Evolutionary conservation across 2,113 vertebrate species (phyloP), one percentile per base, ranked within the genome.

Genomic region (Tragelaphus buxtoni): DNA sequence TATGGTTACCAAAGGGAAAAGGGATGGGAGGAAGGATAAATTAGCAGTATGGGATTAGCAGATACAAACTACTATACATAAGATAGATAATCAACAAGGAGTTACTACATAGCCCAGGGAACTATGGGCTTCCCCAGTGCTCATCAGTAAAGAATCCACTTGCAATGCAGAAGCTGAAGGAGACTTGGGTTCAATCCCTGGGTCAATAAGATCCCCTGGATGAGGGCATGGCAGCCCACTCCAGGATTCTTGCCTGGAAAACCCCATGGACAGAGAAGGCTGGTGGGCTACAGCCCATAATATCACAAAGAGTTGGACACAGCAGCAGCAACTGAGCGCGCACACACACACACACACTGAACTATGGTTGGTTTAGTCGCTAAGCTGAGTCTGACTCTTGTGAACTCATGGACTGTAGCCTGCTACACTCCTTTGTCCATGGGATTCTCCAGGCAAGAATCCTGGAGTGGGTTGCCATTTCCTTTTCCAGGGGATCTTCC

Each of bases 321-420:
- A 24, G 12, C 1, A 11, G 18, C n/a, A 69, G n/a, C 65, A 69
- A 69, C 9, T 69, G 65, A 69, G 65, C 9, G 0, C 4, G 0
- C 0, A 10, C 63, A 69, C 18, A 39, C n/a, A 39, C n/a, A 69
- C 9, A 11, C 11, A 6, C n/a, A 3, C 1, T 1, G 17, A 69
- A 69, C 63, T 69, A 5, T 35, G 63, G n/a, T 69, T 69, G 18
- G 65, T 69, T 22, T 22, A 39, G n/a, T 39, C 2, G 0, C 65
- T 35, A 11, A 69, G 18, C 39, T 1, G 0, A 39, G 65, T 72
- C 65, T 39, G 5, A 24, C 20, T 12, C 9, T 72, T 24, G 4
- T 12, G 65, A 72, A 12, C 20, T 9, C 9, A 24, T 72, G 65
- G 35, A 39, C 9, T 72, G 35, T 72, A 72, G 35, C 35, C 9